Percentiles rank a stretch among this genome's conserved stretches.
Conservation (phyloP, 2,113 vertebrate species). For the Burhinus oedicnemus region DNA sequence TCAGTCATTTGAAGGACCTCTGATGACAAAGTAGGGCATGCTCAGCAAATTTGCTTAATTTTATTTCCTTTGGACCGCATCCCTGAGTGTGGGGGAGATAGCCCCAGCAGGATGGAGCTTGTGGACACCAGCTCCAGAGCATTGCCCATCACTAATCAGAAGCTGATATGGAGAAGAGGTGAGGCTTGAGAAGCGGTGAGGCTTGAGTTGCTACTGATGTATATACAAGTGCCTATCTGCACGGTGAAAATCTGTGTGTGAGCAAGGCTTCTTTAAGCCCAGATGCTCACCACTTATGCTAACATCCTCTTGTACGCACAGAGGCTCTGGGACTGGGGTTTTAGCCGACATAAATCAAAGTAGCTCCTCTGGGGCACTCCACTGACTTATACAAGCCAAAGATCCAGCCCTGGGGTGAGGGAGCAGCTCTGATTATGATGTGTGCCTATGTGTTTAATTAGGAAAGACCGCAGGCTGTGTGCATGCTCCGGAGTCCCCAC, state of each 20-base stretch:
- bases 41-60: not conserved
- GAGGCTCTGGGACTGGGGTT: not conserved
- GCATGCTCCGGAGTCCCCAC: not conserved
- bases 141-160: not conserved
- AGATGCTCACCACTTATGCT: not conserved
- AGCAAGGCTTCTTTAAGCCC: not conserved
- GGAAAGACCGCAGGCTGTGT: not conserved
- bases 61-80: not conserved
- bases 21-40: not conserved
- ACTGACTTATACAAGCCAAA: not conserved
- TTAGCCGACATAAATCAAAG: conserved; percentile 14
- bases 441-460: not conserved
- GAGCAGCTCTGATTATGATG: not conserved
- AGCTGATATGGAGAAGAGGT: not conserved
- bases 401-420: not conserved
- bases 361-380: not conserved
- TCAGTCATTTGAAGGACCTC: not conserved
- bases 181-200: not conserved
- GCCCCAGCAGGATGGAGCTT: not conserved
- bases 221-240: too few relatives aligned
- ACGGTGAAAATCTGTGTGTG: not conserved
- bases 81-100: too few relatives aligned
- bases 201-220: not conserved
- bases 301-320: not conserved
- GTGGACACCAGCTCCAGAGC: not conserved